A percentile compares a stretch with the other conserved stretches of the same genome.
phyloP scores from a whole-genome alignment of 2,797 vertebrate genomes.

The Acanthis flammea region DNA sequence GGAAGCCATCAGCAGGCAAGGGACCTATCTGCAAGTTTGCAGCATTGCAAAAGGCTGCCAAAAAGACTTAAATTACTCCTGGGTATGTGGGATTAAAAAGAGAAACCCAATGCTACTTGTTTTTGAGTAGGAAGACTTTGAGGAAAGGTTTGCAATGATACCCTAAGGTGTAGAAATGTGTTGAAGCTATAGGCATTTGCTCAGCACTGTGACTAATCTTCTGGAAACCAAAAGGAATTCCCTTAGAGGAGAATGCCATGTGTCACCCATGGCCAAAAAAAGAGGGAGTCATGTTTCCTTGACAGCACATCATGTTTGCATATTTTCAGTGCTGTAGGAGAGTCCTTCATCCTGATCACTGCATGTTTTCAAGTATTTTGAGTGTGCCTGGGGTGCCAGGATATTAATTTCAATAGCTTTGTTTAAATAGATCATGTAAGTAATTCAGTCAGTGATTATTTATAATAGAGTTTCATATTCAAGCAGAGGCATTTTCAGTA shows the following conservation, averaged over 20 bases:
- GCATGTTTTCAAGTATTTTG: not conserved
- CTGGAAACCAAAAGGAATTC: conserved; percentile 45
- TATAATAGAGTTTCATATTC: not conserved
- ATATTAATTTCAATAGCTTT: not conserved
- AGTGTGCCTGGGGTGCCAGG: not conserved
- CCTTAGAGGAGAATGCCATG: not conserved
- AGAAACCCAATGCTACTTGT: not conserved
- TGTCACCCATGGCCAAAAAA: not conserved
- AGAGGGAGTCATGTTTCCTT: not conserved
- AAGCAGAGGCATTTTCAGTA: not conserved
- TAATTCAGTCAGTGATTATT: not conserved
- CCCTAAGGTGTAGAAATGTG: not conserved
- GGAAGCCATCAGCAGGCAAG: not conserved
- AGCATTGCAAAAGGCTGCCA: not conserved
- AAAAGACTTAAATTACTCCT: not conserved
- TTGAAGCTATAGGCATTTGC: not conserved
- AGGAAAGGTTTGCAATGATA: not conserved
- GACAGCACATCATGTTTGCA: conserved; percentile 24
- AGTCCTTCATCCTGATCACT: not conserved
- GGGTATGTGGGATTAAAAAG: not conserved
- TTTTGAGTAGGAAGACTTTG: not conserved
- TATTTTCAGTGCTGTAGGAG: not conserved
- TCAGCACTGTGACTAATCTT: conserved; percentile 28
- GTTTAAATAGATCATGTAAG: not conserved
- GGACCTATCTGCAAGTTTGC: not conserved